A percentile compares a stretch with the other conserved stretches of the same genome.
Conservation (phyloP, 2,797 vertebrate genomes). For the Rhinichthys osculus region DNA sequence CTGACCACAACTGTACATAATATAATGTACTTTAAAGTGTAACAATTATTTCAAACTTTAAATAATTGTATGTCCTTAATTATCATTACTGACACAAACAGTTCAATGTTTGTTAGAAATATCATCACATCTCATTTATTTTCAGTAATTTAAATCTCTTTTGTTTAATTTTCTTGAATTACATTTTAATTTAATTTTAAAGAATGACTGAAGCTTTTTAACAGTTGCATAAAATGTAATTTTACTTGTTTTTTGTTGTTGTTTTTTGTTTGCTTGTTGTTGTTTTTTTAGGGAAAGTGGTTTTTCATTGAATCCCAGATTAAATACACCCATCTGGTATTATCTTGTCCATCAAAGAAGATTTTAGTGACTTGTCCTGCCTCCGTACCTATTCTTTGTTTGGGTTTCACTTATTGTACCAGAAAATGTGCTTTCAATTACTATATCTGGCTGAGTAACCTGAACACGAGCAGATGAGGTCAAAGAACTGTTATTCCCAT, state of each 20-base stretch:
- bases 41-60: background rate
- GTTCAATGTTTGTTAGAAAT: background rate
- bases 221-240: background rate
- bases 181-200: background rate
- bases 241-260: background rate
- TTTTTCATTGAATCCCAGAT: background rate
- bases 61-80: background rate
- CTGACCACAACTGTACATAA: no score
- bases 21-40: background rate
- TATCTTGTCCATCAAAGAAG: background rate
- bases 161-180: background rate
- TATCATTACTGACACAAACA: background rate
- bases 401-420: background rate
- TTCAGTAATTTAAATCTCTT: background rate
- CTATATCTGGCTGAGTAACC: background rate
- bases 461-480: background rate
- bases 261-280: no score
- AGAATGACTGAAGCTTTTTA: background rate
- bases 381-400: background rate
- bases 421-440: constrained; percentile 8
- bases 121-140: background rate
- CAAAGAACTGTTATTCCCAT: background rate
- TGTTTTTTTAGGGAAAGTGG: background rate
- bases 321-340: background rate
- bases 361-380: background rate